Base-by-base conservation (phyloP, 2,888 invertebrate genomes). In the Syritta pipiens region DNA sequence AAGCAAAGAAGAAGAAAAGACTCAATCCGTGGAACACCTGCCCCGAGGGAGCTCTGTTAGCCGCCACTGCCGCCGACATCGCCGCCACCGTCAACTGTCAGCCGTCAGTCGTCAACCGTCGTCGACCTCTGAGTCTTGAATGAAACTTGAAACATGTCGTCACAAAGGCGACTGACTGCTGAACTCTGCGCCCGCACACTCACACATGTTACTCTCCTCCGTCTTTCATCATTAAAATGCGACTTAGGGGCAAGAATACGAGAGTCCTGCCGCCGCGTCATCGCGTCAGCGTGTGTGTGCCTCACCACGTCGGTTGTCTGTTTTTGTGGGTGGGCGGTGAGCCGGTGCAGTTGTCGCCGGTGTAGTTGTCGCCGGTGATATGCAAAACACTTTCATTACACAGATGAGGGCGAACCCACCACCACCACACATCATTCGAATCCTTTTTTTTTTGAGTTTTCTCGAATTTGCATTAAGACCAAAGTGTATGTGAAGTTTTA, bases 191-290 rank as follows among this genome's bases (percentile, higher is more conserved):
- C n/a, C n/a, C n/a, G n/a, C n/a, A n/a, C n/a, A n/a, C 24, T 44
- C 20, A 19, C 44, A n/a, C 49, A 26, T 14, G 19, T 24, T 62
- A 62, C 55, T 55, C 55, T 62, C 24, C 26, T 20, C 20, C 44
- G 60, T 68, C 49, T 74, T 67, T 62, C 79, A 62, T 79, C 79
- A 79, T 79, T 79, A 79, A 79, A 79, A 79, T 57, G 44, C 67
- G 74, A 68, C 79, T 79, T 74, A 74, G 62, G 77, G 79, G 79
- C 79, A 79, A 68, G 67, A 62, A 72, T 57, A 48, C 48, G 44
- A 65, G 71, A n/a, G n/a, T 59, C 71, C 55, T 60, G 69, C 55
- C 17, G 22, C 32, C 28, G 12, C 37, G 17, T 63, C 57, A 17
- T 28, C 19, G 35, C 46, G 53, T 40, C 6, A 6, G 7, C 9